Evolutionary conservation across 2,113 vertebrate species (phyloP), one percentile per base, ranked within the genome.

Genomic region (Cavia porcellus): DNA sequence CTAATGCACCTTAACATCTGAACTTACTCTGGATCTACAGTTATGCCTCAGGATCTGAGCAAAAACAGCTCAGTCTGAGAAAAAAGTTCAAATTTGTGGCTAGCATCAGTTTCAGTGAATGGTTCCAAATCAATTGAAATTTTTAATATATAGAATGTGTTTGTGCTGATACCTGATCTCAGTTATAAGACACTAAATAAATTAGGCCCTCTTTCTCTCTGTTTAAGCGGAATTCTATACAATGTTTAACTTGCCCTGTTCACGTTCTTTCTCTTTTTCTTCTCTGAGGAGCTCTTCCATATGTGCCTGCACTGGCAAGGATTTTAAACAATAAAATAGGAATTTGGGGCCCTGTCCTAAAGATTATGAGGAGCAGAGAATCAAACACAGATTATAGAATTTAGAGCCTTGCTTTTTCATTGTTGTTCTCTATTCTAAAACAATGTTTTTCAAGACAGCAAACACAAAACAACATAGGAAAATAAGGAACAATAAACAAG

Each of bases 401-500:
- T 92, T 92, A 80, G 38, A 35, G 30, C 38, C 22, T 22, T 92
- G 62, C 22, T 3, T 89, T 32, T 82, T 70, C 30, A 35, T 82
- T 86, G 25, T 42, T 82, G 38, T 68, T 62, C 70, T 94, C 32
- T 38, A 74, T 3, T 77, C 64, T 81, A 25, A 45, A 87, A 68
- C 30, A 86, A 30, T 75, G 20, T 1, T 82, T 92, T 81, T 47
- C 5, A 50, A 86, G 66, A 72, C 5, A 86, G 38, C 86, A 52
- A 32, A 86, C 28, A 82, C 15, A 15, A 90, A 12, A 19, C 83
- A 87, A 72, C 19, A 70, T 45, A 93, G 81, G 30, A 47, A 42
- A 84, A 88, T 79, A 70, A 90, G 52, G 92, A 72, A 79, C 10
- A 89, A 24, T 28, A 85, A 35, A 84, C 32, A 96, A 59, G 32